A percentile compares a stretch with the other conserved stretches of the same genome.
Evolutionary conservation across 2,113 vertebrate species (phyloP).

Genomic region (Syngnathoides biaculeatus): DNA sequence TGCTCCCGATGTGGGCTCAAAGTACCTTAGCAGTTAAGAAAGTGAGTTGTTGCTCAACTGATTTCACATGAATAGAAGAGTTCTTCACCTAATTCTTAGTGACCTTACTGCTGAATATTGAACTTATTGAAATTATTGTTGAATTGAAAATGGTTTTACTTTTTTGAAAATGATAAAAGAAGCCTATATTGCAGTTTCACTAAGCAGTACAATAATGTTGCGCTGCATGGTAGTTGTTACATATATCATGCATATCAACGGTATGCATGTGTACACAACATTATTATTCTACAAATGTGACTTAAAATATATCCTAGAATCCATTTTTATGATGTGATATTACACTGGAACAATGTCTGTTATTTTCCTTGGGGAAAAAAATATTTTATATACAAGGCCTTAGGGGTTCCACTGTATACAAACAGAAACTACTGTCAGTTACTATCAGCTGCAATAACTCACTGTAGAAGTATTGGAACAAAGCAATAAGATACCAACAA

Average conservation of each 20-base stretch:
- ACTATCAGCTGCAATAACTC: neutral
- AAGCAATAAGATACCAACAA: neutral
- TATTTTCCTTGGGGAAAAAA: neutral
- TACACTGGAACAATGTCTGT: neutral
- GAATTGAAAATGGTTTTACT: neutral
- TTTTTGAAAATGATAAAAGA: neutral
- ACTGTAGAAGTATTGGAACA: neutral
- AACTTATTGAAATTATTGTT: neutral
- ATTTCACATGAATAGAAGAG: neutral
- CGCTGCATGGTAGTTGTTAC: neutral
- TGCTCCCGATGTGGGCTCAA: neutral
- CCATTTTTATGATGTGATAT: neutral
- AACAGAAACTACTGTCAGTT: neutral
- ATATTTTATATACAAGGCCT: neutral
- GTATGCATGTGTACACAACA: neutral
- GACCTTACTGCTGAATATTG: neutral
- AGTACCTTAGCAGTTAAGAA: too few relatives aligned
- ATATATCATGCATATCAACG: neutral
- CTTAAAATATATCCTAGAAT: neutral
- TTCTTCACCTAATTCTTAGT: neutral
- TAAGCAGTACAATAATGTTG: neutral
- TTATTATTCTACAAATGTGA: neutral
- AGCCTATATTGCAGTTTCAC: neutral
- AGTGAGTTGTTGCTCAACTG: neutral
- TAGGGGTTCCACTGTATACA: neutral